These are phyloP conservation scores for Drosophila limbata DNA, from an alignment of 2,888 invertebrate species.

Conservation along the genomic window DNA sequence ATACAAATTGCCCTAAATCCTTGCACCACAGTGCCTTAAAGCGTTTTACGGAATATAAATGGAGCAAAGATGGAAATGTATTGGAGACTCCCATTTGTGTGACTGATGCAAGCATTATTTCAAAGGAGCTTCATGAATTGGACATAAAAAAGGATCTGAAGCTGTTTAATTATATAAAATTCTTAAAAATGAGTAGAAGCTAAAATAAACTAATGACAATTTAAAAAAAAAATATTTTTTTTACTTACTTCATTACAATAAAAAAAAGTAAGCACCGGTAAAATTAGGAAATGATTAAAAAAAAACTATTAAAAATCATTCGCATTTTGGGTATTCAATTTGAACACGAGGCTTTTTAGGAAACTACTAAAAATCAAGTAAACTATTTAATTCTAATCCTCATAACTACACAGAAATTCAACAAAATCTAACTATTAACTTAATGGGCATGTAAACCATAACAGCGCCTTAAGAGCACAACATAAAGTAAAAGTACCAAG, in stretches of 20 bases:
- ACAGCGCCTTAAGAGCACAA: not conserved
- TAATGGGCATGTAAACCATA: too few species aligned
- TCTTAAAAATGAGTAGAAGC: slow-evolving; percentile 20
- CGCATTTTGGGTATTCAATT: too few species aligned
- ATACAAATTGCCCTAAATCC: slow-evolving; percentile 21
- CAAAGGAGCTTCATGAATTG: not conserved
- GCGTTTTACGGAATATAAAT: slow-evolving; percentile 28
- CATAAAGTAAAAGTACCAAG: not conserved
- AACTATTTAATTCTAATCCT: too few species aligned
- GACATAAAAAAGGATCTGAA: slow-evolving; percentile 9
- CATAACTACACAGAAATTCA: too few species aligned
- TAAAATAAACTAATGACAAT: not conserved
- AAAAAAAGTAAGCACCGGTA: too few species aligned
- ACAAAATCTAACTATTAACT: too few species aligned
- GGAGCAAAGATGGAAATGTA: slow-evolving; percentile 42
- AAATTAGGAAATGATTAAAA: too few species aligned
- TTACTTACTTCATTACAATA: too few species aligned
- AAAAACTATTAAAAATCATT: too few species aligned
- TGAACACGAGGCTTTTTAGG: too few species aligned
- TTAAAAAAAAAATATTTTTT: too few species aligned
- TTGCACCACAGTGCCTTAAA: slow-evolving; percentile 25
- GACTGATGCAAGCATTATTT: slow-evolving; percentile 12
- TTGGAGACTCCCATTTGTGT: slow-evolving; percentile 22
- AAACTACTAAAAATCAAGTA: too few species aligned
- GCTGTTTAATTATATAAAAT: slow-evolving; percentile 38